Conservation (phyloP, 1,140 invertebrate genomes). For the Drosophila suzukii region DNA sequence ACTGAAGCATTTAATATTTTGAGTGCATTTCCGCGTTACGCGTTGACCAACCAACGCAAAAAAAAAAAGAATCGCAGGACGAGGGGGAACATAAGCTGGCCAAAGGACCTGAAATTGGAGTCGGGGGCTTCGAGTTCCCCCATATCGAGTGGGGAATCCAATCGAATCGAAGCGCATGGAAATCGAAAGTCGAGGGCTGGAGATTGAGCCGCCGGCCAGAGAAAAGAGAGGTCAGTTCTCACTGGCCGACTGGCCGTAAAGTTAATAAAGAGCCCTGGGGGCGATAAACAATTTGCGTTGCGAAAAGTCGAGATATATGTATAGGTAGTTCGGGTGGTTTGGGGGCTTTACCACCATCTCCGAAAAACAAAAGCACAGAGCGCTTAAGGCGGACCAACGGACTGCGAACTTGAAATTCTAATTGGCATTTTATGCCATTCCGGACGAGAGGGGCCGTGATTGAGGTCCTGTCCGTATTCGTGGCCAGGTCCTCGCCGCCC, state of each 20-base stretch:
- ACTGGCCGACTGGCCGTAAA: conserved; percentile 61
- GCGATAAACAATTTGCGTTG: conserved; percentile 77
- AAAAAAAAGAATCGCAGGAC: conserved; percentile 11
- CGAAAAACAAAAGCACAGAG: not conserved
- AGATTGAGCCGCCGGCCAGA: not conserved
- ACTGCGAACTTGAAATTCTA: conserved; percentile 80
- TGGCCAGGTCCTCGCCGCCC: conserved; percentile 14
- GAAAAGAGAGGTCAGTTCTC: conserved; percentile 34
- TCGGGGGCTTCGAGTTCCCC: too few species aligned
- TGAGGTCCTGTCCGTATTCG: conserved; percentile 2
- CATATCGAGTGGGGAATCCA: not conserved
- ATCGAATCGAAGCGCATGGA: conserved; percentile 48
- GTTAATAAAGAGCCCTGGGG: conserved; percentile 74
- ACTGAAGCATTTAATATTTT: conserved; percentile 83
- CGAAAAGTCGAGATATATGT: conserved; percentile 30
- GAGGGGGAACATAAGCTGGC: conserved; percentile 15
- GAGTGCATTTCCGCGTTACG: conserved; percentile 78
- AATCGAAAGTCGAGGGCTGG: conserved; percentile 64
- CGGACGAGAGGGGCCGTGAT: conserved; percentile 34
- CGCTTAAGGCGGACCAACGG: conserved; percentile 53
- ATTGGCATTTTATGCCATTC: conserved; percentile 79
- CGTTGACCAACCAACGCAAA: conserved; percentile 31
- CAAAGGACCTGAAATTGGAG: conserved; percentile 1
- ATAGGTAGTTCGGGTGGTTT: not conserved
- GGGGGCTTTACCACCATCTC: not conserved